Evolutionary conservation across 2,797 vertebrate genomes (phyloP).

Genomic region (Danio tinwini): DNA sequence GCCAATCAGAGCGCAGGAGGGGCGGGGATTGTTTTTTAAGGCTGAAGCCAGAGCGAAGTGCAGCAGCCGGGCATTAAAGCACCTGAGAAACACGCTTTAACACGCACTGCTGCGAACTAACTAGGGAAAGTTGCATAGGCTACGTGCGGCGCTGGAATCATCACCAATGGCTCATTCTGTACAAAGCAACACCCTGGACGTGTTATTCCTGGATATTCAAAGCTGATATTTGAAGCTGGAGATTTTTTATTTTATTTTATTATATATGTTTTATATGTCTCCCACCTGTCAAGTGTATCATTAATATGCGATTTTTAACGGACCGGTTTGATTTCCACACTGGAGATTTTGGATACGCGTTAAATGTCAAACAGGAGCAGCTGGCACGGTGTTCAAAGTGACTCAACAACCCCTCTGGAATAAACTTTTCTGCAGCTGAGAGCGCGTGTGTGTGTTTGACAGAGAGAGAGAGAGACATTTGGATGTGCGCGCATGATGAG

Average conservation of each 20-base stretch:
- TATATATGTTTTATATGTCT: background rate
- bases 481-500: conserved; percentile 65
- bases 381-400: conserved; percentile 19
- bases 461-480: conserved; percentile 21
- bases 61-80: conserved; percentile 58
- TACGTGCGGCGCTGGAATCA: background rate
- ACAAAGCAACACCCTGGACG: conserved; percentile 15
- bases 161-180: background rate
- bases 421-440: conserved; percentile 37
- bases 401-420: conserved; percentile 18
- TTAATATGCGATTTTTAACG: conserved; percentile 33
- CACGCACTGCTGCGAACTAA: background rate
- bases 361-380: conserved; percentile 18
- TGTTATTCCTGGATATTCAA: conserved; percentile 25
- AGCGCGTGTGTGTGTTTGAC: conserved; percentile 3
- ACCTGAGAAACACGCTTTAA: conserved; percentile 29
- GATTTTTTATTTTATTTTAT: background rate
- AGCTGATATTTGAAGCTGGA: background rate
- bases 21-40: conserved; percentile 60
- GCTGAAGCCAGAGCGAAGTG: conserved; percentile 60
- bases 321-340: conserved; percentile 36
- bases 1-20: conserved; percentile 50
- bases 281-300: background rate
- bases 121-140: background rate
- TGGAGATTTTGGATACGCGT: conserved; percentile 58